These are phyloP conservation scores for Talpa occidentalis DNA, from an alignment of 2,113 vertebrate genomes.

Conservation along the genomic window DNA sequence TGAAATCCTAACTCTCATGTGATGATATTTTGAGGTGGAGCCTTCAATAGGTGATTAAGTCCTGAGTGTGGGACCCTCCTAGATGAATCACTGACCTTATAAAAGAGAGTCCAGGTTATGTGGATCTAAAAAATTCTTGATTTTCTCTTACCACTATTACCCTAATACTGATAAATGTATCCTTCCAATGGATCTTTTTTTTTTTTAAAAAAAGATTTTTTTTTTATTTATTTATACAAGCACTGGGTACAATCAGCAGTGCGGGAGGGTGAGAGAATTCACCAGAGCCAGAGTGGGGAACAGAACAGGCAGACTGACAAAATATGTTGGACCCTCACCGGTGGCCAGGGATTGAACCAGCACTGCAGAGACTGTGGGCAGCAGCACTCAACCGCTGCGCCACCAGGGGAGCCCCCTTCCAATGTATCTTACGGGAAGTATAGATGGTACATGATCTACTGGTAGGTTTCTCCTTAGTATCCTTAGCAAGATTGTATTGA, in stretches of 20 bases:
- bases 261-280: too few species aligned
- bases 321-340: too few species aligned
- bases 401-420: too few species aligned
- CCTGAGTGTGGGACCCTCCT: not conserved
- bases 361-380: too few species aligned
- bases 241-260: too few species aligned
- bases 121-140: too few species aligned
- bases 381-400: too few species aligned
- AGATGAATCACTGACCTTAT: not conserved
- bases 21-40: not conserved
- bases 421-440: not conserved
- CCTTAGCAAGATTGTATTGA: not conserved
- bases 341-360: too few species aligned
- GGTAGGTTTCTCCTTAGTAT: not conserved
- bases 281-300: too few species aligned
- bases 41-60: not conserved
- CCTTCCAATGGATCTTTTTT: not conserved
- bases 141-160: not conserved
- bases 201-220: too few species aligned
- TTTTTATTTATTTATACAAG: too few species aligned
- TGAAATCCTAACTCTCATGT: not conserved
- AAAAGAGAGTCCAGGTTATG: not conserved
- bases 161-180: not conserved
- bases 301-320: too few species aligned
- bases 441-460: not conserved